Conservation (phyloP, 2,888 invertebrate species). For the Aspidapion aeneum region DNA sequence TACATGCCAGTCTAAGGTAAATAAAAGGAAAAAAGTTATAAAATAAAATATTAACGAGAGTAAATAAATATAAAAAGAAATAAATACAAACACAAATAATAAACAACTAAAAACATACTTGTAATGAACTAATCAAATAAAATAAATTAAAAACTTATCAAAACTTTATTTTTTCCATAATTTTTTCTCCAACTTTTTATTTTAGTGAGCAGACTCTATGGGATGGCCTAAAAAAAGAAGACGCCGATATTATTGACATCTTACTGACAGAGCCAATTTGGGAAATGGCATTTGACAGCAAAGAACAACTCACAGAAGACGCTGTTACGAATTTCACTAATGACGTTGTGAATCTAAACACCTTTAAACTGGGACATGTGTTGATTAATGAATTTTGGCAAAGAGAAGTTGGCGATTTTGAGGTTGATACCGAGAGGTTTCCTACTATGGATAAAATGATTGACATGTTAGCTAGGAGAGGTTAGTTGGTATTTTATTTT, state of each 20-base stretch:
- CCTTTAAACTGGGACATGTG: slow-evolving; percentile 75
- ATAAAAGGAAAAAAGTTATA: slow-evolving; percentile 7
- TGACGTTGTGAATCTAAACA: slow-evolving; percentile 74
- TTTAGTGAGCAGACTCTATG: slow-evolving; percentile 56
- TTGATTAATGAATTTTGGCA: slow-evolving; percentile 82
- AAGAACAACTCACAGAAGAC: slow-evolving; percentile 61
- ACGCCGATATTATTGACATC: slow-evolving; percentile 68
- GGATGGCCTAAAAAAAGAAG: slow-evolving; percentile 79
- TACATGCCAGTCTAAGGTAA: slow-evolving; percentile 64
- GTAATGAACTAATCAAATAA: no score
- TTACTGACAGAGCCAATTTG: slow-evolving; percentile 82
- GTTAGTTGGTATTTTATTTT: no score
- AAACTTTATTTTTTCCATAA: no score
- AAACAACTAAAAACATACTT: no score
- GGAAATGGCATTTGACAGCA: slow-evolving; percentile 72
- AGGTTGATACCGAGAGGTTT: slow-evolving; percentile 75
- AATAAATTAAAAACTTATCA: no score
- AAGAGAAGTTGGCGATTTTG: slow-evolving; percentile 78
- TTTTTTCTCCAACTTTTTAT: no score
- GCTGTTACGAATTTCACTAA: slow-evolving; percentile 80
- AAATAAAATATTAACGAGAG: no score
- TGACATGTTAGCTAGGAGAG: slow-evolving; percentile 75
- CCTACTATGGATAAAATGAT: slow-evolving; percentile 74
- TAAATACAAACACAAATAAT: not conserved
- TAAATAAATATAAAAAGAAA: not conserved